A percentile compares a stretch with the other conserved stretches of the same genome.
Conservation (phyloP, 2,797 vertebrate genomes). For the Ctenosaura bakeri region DNA sequence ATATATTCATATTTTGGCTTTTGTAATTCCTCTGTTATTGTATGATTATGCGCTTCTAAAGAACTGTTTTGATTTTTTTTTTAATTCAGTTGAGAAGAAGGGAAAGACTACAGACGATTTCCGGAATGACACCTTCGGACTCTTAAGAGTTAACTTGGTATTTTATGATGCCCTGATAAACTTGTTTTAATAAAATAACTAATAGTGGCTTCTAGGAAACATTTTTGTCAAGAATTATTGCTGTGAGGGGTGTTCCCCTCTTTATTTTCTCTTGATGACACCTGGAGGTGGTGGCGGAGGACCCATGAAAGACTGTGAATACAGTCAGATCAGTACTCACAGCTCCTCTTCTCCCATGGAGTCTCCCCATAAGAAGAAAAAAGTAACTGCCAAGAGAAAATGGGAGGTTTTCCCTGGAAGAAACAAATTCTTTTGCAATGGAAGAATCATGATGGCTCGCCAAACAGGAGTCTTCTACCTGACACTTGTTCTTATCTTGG, state of each 20-base stretch:
- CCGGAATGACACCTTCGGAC: conserved; percentile 70
- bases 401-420: conserved; percentile 97
- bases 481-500: conserved; percentile 94
- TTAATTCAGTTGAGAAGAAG: conserved; percentile 12
- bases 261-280: conserved; percentile 87
- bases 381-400: conserved; percentile 87
- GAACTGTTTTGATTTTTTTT: conserved; percentile 45
- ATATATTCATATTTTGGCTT: conserved; percentile 38
- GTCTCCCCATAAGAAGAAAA: conserved; percentile 93
- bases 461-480: conserved; percentile 98
- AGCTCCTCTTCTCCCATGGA: conserved; percentile 95
- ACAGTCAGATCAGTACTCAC: conserved; percentile 96
- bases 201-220: conserved; percentile 50
- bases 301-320: conserved; percentile 97
- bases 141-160: conserved; percentile 66
- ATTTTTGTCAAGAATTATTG: conserved; percentile 57
- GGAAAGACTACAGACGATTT: conserved; percentile 23
- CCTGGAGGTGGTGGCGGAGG: conserved; percentile 88
- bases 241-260: conserved; percentile 68
- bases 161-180: conserved; percentile 59
- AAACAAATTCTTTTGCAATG: conserved; percentile 97
- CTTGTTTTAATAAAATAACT: conserved; percentile 52
- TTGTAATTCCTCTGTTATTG: conserved; percentile 47
- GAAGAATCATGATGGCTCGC: conserved; percentile 98
- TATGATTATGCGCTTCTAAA: conserved; percentile 57